Conservation (phyloP, 2,797 vertebrate genomes). For the Botia almorhae region DNA sequence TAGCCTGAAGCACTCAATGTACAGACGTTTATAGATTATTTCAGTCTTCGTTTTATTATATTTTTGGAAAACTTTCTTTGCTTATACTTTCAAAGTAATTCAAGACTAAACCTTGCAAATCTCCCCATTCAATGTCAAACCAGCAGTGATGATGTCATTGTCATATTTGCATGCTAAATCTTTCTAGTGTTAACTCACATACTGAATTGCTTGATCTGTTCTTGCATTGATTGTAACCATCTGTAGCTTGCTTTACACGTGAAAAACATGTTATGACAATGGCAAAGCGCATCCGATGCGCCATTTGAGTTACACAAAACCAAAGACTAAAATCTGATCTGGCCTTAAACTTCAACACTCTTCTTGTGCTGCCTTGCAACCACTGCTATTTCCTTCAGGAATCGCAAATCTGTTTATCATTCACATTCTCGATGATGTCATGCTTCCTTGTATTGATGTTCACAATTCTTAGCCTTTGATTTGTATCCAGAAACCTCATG, state of each 20-base stretch:
- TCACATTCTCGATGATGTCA: not conserved
- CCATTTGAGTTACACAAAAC: not conserved
- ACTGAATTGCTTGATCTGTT: not conserved
- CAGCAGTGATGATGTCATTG: not conserved
- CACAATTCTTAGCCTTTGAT: slow-evolving; percentile 2
- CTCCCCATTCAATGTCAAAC: not conserved
- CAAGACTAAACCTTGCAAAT: not conserved
- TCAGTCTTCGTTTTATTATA: not conserved
- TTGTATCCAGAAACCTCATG: slow-evolving; percentile 3
- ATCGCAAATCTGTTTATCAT: not conserved
- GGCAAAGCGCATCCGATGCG: not conserved
- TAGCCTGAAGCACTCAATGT: too few species aligned
- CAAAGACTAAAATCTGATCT: not conserved
- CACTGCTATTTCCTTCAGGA: slow-evolving; percentile 23
- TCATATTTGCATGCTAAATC: not conserved
- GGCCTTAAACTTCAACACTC: not conserved
- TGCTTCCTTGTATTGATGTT: slow-evolving; percentile 15
- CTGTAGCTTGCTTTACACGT: not conserved
- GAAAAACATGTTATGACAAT: not conserved
- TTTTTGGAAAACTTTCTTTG: not conserved
- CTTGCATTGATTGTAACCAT: not conserved
- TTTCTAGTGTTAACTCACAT: not conserved
- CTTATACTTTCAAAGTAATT: not conserved
- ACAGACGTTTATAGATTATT: not conserved
- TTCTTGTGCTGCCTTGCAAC: slow-evolving; percentile 21